These are phyloP conservation scores for Rhinella marina DNA, from an alignment of 2,797 vertebrate genomes.

Conservation along the genomic window DNA sequence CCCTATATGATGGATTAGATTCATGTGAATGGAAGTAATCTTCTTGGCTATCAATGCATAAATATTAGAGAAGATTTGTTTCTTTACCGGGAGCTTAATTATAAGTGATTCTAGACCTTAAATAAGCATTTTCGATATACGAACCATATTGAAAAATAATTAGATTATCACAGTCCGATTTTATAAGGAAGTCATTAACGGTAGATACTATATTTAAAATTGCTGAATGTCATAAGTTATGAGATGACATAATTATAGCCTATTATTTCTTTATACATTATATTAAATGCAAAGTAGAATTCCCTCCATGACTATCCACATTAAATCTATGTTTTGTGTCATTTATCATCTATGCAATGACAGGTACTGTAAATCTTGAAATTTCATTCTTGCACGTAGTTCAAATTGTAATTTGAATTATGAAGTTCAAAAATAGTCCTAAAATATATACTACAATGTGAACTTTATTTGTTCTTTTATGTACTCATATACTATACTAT, in stretches of 20 bases:
- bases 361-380: neutral
- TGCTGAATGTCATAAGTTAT: neutral
- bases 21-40: conserved; percentile 28
- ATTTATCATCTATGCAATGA: neutral
- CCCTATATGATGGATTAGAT: conserved; percentile 32
- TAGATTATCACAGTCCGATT: neutral
- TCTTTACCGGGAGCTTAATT: neutral
- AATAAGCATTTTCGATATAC: neutral
- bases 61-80: conserved; percentile 18
- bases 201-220: neutral
- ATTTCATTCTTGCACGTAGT: neutral
- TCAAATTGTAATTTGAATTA: neutral
- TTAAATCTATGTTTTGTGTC: neutral
- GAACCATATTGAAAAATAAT: conserved; percentile 24
- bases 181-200: neutral
- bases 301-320: neutral
- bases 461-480: neutral
- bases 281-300: neutral
- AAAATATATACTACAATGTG: neutral
- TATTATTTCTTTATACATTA: neutral
- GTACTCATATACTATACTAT: neutral
- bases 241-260: no score
- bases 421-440: neutral
- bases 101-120: conserved; percentile 9
- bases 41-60: conserved; percentile 35